Percentiles rank a stretch among this genome's conserved stretches.
Evolutionary conservation across 2,888 invertebrate species (phyloP).

Genomic region (Entomobrya multifasciata): DNA sequence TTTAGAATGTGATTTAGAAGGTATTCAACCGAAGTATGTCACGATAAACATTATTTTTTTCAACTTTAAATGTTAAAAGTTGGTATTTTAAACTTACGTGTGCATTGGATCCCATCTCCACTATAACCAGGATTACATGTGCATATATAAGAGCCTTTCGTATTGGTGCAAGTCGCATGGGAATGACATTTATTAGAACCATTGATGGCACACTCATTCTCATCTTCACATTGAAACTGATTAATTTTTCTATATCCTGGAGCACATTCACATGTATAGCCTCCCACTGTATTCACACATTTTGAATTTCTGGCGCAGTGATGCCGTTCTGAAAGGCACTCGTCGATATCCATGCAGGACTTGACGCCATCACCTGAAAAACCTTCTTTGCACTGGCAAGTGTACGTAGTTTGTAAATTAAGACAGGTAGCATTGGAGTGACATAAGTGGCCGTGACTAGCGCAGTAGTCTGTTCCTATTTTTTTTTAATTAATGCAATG

Average conservation of each 20-base stretch:
- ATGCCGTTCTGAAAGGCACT: slow-evolving; percentile 90
- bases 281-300: slow-evolving; percentile 91
- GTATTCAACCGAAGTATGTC: no score
- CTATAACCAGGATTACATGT: slow-evolving; percentile 87
- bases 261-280: slow-evolving; percentile 92
- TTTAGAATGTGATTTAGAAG: no score
- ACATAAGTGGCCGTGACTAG: slow-evolving; percentile 90
- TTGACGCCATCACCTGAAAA: slow-evolving; percentile 92
- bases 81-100: slow-evolving; percentile 85
- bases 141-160: slow-evolving; percentile 90
- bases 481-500: neutral
- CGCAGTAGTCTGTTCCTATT: slow-evolving; percentile 92
- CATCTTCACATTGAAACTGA: slow-evolving; percentile 86
- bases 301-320: slow-evolving; percentile 92
- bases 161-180: slow-evolving; percentile 90
- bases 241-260: slow-evolving; percentile 89
- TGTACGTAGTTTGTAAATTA: slow-evolving; percentile 94
- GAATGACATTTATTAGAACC: slow-evolving; percentile 87
- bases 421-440: slow-evolving; percentile 95
- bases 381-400: slow-evolving; percentile 94
- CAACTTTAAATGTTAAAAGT: no score
- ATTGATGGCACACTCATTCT: slow-evolving; percentile 89
- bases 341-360: slow-evolving; percentile 89
- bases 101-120: slow-evolving; percentile 90
- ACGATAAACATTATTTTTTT: no score